Evolutionary conservation across 2,888 invertebrate genomes (phyloP).

Genomic region (Plebejus argus): DNA sequence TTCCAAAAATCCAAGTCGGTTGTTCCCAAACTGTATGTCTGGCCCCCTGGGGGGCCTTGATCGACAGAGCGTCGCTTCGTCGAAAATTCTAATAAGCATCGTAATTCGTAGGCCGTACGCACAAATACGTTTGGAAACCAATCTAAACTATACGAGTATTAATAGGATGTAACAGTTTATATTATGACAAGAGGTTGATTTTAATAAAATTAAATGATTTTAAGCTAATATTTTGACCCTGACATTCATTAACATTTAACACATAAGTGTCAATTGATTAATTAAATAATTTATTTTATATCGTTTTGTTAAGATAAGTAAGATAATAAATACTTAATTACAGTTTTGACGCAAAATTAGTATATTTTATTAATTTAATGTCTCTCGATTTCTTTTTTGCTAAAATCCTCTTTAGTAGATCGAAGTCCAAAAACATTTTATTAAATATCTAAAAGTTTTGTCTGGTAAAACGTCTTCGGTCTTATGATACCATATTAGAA

Average conservation of each 20-base stretch:
- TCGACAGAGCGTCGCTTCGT: too few relatives aligned
- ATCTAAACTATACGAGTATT: too few relatives aligned
- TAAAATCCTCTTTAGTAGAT: too few relatives aligned
- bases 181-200: too few relatives aligned
- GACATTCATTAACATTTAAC: constrained; percentile 2
- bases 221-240: background rate
- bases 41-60: background rate
- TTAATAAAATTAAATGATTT: background rate
- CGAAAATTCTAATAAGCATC: too few relatives aligned
- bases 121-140: too few relatives aligned
- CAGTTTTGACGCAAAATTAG: background rate
- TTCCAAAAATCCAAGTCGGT: background rate
- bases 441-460: background rate
- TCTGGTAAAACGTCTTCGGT: background rate
- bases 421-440: too few relatives aligned
- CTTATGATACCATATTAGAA: background rate
- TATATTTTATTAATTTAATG: background rate
- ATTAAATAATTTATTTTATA: background rate
- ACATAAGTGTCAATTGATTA: background rate
- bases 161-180: too few relatives aligned
- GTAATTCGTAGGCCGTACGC: too few relatives aligned
- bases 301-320: background rate
- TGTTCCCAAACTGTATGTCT: background rate
- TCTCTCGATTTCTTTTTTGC: too few relatives aligned
- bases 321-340: too few relatives aligned